These are phyloP conservation scores for Oscheius onirici DNA, from an alignment of 2,888 invertebrate genomes.

Conservation along the genomic window DNA sequence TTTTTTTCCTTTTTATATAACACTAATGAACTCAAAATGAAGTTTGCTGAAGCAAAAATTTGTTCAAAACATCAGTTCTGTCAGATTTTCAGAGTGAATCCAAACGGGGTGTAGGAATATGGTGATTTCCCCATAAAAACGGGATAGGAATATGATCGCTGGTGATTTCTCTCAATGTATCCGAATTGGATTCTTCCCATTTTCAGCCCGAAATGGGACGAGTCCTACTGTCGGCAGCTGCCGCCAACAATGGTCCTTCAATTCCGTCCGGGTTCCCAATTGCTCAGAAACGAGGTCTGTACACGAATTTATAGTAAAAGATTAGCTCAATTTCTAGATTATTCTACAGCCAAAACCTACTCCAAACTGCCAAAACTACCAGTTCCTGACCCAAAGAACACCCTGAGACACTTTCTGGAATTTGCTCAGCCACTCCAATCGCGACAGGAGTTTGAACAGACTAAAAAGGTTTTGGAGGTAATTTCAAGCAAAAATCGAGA, in stretches of 20 bases:
- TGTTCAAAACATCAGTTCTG: no score
- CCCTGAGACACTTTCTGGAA: slow-evolving; percentile 62
- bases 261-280: background rate
- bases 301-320: background rate
- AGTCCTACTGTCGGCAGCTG: slow-evolving; percentile 8
- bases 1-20: no score
- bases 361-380: slow-evolving; percentile 54
- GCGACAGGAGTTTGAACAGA: slow-evolving; percentile 57
- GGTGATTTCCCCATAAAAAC: no score
- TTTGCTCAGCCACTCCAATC: slow-evolving; percentile 62
- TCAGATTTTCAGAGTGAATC: no score
- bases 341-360: slow-evolving; percentile 23
- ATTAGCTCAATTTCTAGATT: slow-evolving; percentile 24
- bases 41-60: no score
- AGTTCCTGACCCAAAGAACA: slow-evolving; percentile 58
- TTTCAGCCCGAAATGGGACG: slow-evolving; percentile 27
- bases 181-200: background rate
- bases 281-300: background rate
- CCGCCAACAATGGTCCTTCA: background rate
- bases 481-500: background rate
- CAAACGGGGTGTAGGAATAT: no score
- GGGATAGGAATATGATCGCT: no score
- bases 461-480: slow-evolving; percentile 42
- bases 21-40: no score
- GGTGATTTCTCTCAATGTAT: no score